Evolutionary conservation across 2,797 vertebrate genomes (phyloP).

Genomic region (Notamacropus eugenii): DNA sequence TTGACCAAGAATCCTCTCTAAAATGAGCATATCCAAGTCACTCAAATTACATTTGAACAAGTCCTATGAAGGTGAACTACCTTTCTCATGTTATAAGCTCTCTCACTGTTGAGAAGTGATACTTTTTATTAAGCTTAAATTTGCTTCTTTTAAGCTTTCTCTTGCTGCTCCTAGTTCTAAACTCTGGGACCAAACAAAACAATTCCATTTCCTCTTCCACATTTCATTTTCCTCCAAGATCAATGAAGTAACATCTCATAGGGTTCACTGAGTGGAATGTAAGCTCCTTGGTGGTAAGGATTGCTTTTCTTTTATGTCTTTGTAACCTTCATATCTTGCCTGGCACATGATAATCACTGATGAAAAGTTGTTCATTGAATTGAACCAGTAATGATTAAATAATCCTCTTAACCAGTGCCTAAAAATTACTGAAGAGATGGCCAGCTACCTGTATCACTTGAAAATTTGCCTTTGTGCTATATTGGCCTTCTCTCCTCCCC

Average conservation of each 20-base stretch:
- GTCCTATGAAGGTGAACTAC: background rate
- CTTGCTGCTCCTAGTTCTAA: background rate
- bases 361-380: background rate
- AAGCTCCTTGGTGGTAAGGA: background rate
- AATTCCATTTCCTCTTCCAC: background rate
- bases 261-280: background rate
- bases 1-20: background rate
- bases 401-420: background rate
- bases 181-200: background rate
- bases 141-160: background rate
- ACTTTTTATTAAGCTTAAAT: background rate
- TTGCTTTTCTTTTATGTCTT: background rate
- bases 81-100: background rate
- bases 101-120: background rate
- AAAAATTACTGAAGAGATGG: background rate
- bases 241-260: background rate
- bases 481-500: background rate
- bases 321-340: too few relatives aligned
- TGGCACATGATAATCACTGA: background rate
- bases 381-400: background rate
- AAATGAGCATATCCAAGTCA: background rate
- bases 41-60: background rate
- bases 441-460: background rate
- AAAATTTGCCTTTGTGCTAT: background rate
- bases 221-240: background rate